These are phyloP conservation scores for Aselliscus stoliczkanus DNA, from an alignment of 2,797 vertebrate species.

Conservation along the genomic window DNA sequence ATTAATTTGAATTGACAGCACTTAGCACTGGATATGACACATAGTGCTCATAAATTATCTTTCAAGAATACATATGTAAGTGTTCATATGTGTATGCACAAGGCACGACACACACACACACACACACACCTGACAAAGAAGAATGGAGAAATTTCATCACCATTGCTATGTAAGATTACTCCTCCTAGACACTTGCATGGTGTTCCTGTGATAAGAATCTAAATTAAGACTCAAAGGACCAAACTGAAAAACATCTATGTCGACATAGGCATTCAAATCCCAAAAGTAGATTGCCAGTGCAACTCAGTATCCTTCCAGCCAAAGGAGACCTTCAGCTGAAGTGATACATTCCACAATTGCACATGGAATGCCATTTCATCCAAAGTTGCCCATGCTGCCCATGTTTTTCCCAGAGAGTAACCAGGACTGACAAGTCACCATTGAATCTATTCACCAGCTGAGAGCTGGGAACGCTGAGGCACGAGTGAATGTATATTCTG, in stretches of 20 bases:
- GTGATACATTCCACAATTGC: neutral
- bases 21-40: neutral
- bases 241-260: neutral
- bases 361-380: neutral
- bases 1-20: neutral
- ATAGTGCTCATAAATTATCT: neutral
- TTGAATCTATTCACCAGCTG: neutral
- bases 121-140: neutral
- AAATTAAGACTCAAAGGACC: neutral
- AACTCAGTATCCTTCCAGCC: neutral
- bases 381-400: neutral
- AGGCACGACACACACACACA: neutral
- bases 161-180: neutral
- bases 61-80: neutral
- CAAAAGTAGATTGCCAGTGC: neutral
- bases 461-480: neutral
- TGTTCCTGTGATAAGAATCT: neutral
- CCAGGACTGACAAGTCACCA: neutral
- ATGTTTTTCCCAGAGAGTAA: neutral
- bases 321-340: neutral
- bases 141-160: neutral
- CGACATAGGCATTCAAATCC: neutral
- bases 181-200: neutral
- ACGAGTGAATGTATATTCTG: neutral
- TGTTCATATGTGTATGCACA: neutral